phyloP scores from a whole-genome alignment of 2,113 vertebrate genomes.

The Oncorhynchus keta region DNA sequence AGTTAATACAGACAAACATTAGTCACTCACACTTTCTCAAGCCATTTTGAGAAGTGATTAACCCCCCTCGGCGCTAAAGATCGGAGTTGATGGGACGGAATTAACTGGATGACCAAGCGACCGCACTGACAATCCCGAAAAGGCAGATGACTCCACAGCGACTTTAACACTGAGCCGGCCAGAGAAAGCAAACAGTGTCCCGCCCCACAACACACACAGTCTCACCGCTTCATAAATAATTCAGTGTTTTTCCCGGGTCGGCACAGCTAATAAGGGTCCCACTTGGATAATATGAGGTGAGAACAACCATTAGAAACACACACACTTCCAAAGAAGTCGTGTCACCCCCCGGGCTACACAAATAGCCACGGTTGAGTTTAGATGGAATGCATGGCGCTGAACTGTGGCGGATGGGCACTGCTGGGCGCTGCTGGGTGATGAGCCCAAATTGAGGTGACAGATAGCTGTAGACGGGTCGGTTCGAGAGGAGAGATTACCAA shows the following conservation, averaged over 20 bases:
- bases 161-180: neutral
- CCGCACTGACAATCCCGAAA: neutral
- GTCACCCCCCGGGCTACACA: neutral
- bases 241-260: neutral
- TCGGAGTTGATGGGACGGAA: too few relatives aligned
- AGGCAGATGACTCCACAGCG: neutral
- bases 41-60: neutral
- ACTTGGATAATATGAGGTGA: neutral
- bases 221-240: neutral
- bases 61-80: too few relatives aligned
- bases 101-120: neutral
- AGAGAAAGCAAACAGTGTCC: too few relatives aligned
- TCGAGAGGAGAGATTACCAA: neutral
- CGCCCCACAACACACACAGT: neutral
- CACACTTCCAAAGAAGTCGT: too few relatives aligned
- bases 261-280: neutral
- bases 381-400: neutral
- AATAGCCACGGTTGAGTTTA: neutral
- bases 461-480: neutral
- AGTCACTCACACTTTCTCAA: conserved; percentile 19
- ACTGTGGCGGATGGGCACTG: neutral
- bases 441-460: neutral
- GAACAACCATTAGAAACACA: neutral
- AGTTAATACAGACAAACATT: conserved; percentile 9
- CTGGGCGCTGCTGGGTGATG: neutral